Base-by-base conservation (phyloP, 2,888 invertebrate species). In the Stegophylla sp. region DNA sequence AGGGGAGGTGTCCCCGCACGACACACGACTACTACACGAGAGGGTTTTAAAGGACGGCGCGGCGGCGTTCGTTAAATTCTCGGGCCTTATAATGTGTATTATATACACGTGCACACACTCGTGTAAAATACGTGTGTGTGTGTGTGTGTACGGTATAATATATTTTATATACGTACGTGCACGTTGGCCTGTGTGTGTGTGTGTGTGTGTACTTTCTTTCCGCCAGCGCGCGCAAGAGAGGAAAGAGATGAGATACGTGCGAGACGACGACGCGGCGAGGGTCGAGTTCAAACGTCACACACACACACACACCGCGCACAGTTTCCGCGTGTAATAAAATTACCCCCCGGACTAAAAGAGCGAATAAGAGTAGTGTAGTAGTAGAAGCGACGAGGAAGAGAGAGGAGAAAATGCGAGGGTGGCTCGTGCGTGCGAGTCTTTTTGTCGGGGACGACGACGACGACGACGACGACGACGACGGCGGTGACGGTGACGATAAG, bases 231-330 rank as follows among this genome's bases (percentile, higher is more conserved):
- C 15, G 4, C 12, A n/a, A 41, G 23, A 41, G 17, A 53, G 7
- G n/a, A 34, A 9, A 69, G 28, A 48, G 20, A 23, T n/a, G n/a
- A n/a, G n/a, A n/a, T n/a, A n/a, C n/a, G n/a, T n/a, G n/a, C 28
- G 43, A 9, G 17, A 56, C 53, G 59, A 20, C 34, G 64, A n/a
- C n/a, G n/a, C n/a, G 5, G 20, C 20, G 63, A 45, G 51, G 59
- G 34, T 41, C 64, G 75, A 76, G 75, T 75, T 75, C 75, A 75
- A 75, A 75, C 64, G 75, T 75, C 75, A n/a, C n/a, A n/a, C n/a
- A n/a, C n/a, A n/a, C n/a, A n/a, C n/a, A n/a, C n/a, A n/a, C n/a
- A n/a, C n/a, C n/a, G n/a, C n/a, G n/a, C n/a, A n/a, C n/a, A n/a
- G n/a, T n/a, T n/a, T n/a, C n/a, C n/a, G 20, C 0, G 17, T 67